phyloP scores from a whole-genome alignment of 1,140 invertebrate genomes.

The Temnothorax curvispinosus region DNA sequence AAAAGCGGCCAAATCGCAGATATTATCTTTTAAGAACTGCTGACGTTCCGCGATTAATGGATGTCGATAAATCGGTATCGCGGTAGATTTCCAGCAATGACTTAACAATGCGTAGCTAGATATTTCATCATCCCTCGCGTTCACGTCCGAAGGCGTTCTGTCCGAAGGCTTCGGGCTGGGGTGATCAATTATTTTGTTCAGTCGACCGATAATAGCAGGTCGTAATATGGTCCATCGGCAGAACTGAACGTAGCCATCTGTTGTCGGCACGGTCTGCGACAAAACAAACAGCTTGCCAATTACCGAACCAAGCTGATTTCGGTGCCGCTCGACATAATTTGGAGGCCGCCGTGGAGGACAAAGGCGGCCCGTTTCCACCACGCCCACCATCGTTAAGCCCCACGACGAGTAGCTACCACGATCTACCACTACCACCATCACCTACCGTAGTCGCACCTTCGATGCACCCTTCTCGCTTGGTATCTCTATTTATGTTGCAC shows the following conservation, averaged over 20 bases:
- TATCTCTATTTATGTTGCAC: conserved; percentile 76
- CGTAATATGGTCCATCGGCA: conserved; percentile 63
- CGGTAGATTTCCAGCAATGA: conserved; percentile 16
- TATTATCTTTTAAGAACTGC: not conserved
- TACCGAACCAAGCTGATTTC: conserved; percentile 75
- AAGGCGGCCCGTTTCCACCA: conserved; percentile 75
- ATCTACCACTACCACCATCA: conserved; percentile 43
- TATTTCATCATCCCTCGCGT: conserved; percentile 25
- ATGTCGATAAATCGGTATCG: not conserved
- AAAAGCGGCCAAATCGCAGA: not conserved
- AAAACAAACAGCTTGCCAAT: conserved; percentile 84
- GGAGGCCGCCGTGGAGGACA: conserved; percentile 75
- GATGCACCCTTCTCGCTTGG: conserved; percentile 68
- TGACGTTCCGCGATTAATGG: conserved; percentile 11
- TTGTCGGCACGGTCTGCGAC: conserved; percentile 74
- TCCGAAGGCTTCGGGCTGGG: not conserved
- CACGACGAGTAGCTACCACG: conserved; percentile 59
- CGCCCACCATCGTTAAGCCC: conserved; percentile 77
- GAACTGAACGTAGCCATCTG: conserved; percentile 66
- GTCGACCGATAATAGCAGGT: conserved; percentile 64
- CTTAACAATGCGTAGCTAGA: conserved; percentile 20
- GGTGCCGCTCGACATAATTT: conserved; percentile 80
- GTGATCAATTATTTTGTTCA: conserved; percentile 64
- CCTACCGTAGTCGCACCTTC: conserved; percentile 53
- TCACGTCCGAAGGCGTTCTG: conserved; percentile 8